These are phyloP conservation scores for Pachymerium ferrugineum DNA, from an alignment of 2,888 invertebrate genomes.

Conservation along the genomic window DNA sequence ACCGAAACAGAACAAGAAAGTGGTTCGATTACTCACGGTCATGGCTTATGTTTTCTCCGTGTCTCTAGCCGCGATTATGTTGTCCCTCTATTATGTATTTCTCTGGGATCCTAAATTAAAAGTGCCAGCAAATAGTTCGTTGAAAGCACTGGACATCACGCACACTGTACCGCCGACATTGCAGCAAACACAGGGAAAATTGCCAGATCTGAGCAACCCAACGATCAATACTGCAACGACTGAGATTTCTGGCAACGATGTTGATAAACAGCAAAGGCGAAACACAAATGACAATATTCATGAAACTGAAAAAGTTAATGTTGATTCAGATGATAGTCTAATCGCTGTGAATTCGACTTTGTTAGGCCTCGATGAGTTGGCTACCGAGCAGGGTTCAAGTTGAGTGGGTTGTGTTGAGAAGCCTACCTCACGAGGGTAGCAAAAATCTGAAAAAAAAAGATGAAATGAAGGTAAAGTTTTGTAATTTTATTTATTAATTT, in stretches of 20 bases:
- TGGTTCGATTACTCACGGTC: constrained; percentile 84
- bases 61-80: constrained; percentile 85
- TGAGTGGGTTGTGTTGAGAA: no score
- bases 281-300: not conserved
- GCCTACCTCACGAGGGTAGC: no score
- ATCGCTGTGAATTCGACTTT: not conserved
- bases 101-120: constrained; percentile 77
- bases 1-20: constrained; percentile 58
- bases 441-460: no score
- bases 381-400: no score
- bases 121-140: not conserved
- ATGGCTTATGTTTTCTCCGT: constrained; percentile 90
- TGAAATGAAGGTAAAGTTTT: no score
- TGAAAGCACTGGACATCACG: not conserved
- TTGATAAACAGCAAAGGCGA: not conserved
- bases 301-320: not conserved
- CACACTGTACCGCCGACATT: not conserved
- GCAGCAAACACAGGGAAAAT: not conserved
- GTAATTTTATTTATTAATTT: no score
- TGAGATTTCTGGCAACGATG: not conserved
- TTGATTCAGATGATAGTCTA: not conserved
- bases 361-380: no score
- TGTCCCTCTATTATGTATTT: constrained; percentile 89
- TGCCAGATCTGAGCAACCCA: not conserved
- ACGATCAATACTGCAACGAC: not conserved